Evolutionary conservation across 2,888 invertebrate species (phyloP), one percentile per base, ranked within the genome.

Genomic region (Tupiocoris notatus): DNA sequence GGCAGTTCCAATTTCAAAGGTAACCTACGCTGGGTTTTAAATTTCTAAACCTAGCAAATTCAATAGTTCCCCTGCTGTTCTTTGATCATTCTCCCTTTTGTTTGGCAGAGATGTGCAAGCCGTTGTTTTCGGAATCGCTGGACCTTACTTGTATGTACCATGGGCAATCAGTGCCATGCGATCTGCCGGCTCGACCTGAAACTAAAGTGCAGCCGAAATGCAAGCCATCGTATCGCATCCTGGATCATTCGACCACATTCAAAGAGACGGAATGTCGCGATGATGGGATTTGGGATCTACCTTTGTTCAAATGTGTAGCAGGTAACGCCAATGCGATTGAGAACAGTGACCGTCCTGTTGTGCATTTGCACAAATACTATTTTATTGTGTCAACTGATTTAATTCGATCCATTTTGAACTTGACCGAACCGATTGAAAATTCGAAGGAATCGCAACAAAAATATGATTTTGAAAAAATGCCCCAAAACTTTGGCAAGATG

Each of bases 41-140:
- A n/a, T n/a, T n/a, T n/a, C n/a, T n/a, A n/a, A n/a, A n/a, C n/a
- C n/a, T n/a, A n/a, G n/a, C n/a, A n/a, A n/a, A n/a, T n/a, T n/a
- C n/a, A n/a, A n/a, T n/a, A n/a, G n/a, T n/a, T n/a, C n/a, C n/a
- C n/a, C n/a, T n/a, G n/a, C n/a, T n/a, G n/a, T n/a, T n/a, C n/a
- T n/a, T n/a, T n/a, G n/a, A n/a, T n/a, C n/a, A n/a, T n/a, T n/a
- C n/a, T n/a, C n/a, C n/a, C n/a, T n/a, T n/a, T n/a, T n/a, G n/a
- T n/a, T n/a, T n/a, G n/a, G n/a, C 73, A 81, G 81, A 79, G 75
- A 75, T 77, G 71, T 81, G 81, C 59, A 70, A 73, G 25, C 76
- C 78, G 2, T 56, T 80, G 23, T 20, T 59, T 16, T 80, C 81
- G 6, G 77, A 78, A 3, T 79, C 79, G 58, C 56, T 81, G 77